Base-by-base conservation (phyloP, 2,888 invertebrate species). In the Nebria salina region DNA sequence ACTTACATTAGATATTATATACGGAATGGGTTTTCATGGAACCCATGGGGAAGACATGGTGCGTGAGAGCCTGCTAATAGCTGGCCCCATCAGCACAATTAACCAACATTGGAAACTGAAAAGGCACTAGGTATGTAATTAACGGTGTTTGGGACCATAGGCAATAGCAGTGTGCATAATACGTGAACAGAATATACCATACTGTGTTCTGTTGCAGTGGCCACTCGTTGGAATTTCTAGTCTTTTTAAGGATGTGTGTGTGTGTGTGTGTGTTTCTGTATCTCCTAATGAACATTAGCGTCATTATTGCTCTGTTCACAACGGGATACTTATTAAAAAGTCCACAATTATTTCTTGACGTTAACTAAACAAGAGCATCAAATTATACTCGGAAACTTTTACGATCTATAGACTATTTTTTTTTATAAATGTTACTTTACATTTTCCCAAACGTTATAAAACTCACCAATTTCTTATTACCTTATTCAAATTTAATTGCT, bases 51-150 rank as follows among this genome's bases (percentile, higher is more conserved):
- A 3, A 8, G 54, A 5, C 54, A 54, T 54, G 54, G 54, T 54
- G 54, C 54, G 54, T 54, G 54, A 54, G 54, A 54, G 8, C 11
- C 13, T 8, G 54, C 54, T 54, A 54, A 54, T 54, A 8, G 54
- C 54, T 4, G 54, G 54, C 54, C 54, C 54, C 54, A 54, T 54
- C 54, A 34, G 34, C 34, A 13, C 54, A 54, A 54, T 54, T 54
- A 54, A 54, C 54, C 54, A 54, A 54, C 54, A 54, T 54, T 54
- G 54, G 54, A 54, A 54, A 54, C 54, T 54, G 54, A 54, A 54
- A 54, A 54, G 54, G 54, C 54, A 54, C 54, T 54, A 54, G 54
- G 54, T 54, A 54, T 54, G 54, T 54, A 54, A 54, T 54, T 54
- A 54, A 54, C 54, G 54, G 54, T 54, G 13, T 54, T 54, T 54